Conservation (phyloP, 2,113 vertebrate species). For the Plectropomus leopardus region DNA sequence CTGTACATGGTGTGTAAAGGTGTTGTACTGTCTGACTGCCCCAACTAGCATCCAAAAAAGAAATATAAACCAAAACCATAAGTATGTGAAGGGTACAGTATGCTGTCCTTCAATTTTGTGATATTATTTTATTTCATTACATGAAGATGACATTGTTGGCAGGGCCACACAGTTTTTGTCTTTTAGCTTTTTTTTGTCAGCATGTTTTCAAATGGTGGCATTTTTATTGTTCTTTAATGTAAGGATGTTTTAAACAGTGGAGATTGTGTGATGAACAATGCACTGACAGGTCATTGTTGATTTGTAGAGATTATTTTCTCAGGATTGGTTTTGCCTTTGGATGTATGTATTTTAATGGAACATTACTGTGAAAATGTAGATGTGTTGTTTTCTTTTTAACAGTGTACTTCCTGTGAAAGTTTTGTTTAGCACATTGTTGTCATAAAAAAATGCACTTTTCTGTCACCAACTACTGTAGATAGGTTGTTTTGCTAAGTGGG, state of each 20-base stretch:
- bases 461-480: slow-evolving; percentile 58
- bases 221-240: slow-evolving; percentile 50
- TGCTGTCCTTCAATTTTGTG: slow-evolving; percentile 46
- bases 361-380: slow-evolving; percentile 74
- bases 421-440: slow-evolving; percentile 46
- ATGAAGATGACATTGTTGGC: slow-evolving; percentile 67
- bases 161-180: slow-evolving; percentile 61
- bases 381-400: slow-evolving; percentile 45
- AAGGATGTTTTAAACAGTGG: slow-evolving; percentile 68
- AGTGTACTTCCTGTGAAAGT: slow-evolving; percentile 25
- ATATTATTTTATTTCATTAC: slow-evolving; percentile 42
- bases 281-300: slow-evolving; percentile 60
- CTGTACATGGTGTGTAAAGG: slow-evolving; percentile 28
- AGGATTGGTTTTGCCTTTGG: slow-evolving; percentile 75
- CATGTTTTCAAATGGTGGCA: slow-evolving; percentile 30
- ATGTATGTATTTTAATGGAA: slow-evolving; percentile 72
- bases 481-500: slow-evolving; percentile 14
- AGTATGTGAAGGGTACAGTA: slow-evolving; percentile 29
- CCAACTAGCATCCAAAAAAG: slow-evolving; percentile 58
- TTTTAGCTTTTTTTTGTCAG: slow-evolving; percentile 49
- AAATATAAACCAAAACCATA: slow-evolving; percentile 69
- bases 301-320: slow-evolving; percentile 81
- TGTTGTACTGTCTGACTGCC: slow-evolving; percentile 36
- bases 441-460: slow-evolving; percentile 77
- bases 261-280: slow-evolving; percentile 61